These are phyloP conservation scores for Drosophila helvetica DNA, from an alignment of 2,888 invertebrate species.

Conservation along the genomic window DNA sequence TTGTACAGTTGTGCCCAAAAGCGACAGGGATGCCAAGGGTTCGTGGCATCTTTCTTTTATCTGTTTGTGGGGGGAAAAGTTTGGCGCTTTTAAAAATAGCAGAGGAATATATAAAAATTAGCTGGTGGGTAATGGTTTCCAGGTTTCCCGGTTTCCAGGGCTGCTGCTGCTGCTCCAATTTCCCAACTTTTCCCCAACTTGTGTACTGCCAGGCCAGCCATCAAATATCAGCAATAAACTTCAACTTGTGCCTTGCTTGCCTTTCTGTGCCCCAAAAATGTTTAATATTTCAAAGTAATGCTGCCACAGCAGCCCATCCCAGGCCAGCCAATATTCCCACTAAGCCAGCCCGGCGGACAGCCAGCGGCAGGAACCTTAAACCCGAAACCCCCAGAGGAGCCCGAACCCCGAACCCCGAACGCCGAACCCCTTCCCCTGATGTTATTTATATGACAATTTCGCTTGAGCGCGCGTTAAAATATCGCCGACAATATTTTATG, in stretches of 20 bases:
- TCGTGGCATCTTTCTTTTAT: conserved; percentile 41
- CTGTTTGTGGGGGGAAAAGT: conserved; percentile 35
- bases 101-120: conserved; percentile 22
- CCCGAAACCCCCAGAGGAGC: conserved; percentile 27
- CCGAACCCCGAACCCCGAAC: not conserved
- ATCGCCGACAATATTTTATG: conserved; percentile 79
- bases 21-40: not conserved
- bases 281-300: conserved; percentile 76
- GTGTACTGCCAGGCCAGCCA: not conserved
- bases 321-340: conserved; percentile 58
- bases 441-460: conserved; percentile 80
- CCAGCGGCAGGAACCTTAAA: conserved; percentile 13
- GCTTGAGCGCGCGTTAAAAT: conserved; percentile 78
- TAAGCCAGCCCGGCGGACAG: not conserved
- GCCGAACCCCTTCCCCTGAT: conserved; percentile 32
- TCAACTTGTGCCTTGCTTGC: conserved; percentile 68
- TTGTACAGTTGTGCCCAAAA: conserved; percentile 37
- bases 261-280: conserved; percentile 54
- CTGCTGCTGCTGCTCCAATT: conserved; percentile 4
- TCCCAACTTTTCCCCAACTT: conserved; percentile 9
- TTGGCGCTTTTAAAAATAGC: conserved; percentile 37
- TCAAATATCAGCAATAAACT: conserved; percentile 68
- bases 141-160: conserved; percentile 62
- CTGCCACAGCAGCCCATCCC: not conserved
- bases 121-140: conserved; percentile 37